Evolutionary conservation across 2,797 vertebrate genomes (phyloP).

Genomic region (Dermochelys coriacea): DNA sequence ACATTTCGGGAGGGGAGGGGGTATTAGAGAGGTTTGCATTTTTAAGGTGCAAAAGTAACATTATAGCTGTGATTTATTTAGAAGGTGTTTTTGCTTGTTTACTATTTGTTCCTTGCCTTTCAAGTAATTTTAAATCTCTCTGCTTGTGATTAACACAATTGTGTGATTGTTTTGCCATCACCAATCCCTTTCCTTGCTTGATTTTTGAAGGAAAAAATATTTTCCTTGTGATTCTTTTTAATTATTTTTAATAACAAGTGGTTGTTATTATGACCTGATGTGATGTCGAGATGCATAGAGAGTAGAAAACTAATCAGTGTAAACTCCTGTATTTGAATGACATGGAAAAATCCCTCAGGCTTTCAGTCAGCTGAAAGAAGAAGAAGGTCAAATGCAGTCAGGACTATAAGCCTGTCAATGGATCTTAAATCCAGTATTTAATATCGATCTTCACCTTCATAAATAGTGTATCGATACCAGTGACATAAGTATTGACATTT

Average conservation of each 20-base stretch:
- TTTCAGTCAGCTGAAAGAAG: slow-evolving; percentile 4
- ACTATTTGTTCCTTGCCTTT: background rate
- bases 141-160: background rate
- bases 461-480: background rate
- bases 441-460: slow-evolving; percentile 40
- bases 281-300: slow-evolving; percentile 22
- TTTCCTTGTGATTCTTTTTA: background rate
- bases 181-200: background rate
- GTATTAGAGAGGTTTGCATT: background rate
- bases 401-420: background rate
- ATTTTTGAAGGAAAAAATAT: background rate
- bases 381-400: slow-evolving; percentile 37
- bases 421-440: slow-evolving; percentile 55
- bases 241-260: accelerated
- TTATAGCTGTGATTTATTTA: background rate
- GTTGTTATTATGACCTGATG: accelerated
- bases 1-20: background rate
- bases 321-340: slow-evolving; percentile 70
- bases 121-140: background rate
- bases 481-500: slow-evolving; percentile 52
- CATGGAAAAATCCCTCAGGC: slow-evolving; percentile 80
- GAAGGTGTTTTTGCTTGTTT: slow-evolving; percentile 8
- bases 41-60: background rate
- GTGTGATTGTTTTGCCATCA: background rate
- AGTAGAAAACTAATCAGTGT: slow-evolving; percentile 61